Evolutionary conservation across 2,888 invertebrate species (phyloP).

Genomic region (Cordilura impudica): DNA sequence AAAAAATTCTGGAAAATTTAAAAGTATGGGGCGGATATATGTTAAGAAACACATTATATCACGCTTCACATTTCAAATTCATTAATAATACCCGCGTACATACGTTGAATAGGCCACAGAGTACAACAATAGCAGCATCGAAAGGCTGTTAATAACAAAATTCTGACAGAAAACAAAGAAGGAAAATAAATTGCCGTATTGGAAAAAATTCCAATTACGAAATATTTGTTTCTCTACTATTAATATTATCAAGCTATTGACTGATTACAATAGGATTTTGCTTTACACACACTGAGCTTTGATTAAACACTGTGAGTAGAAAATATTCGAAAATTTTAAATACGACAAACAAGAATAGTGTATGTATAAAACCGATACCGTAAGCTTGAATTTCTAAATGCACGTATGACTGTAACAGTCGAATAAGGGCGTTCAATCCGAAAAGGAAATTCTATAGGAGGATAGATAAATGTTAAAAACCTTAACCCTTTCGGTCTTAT

Average conservation of each 20-base stretch:
- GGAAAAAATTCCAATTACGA: constrained; percentile 39
- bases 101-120: neutral
- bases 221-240: neutral
- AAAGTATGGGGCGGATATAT: neutral
- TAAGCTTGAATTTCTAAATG: too few relatives aligned
- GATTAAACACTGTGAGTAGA: too few relatives aligned
- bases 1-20: neutral
- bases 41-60: constrained; percentile 24
- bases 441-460: too few relatives aligned
- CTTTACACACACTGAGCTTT: neutral
- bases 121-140: too few relatives aligned
- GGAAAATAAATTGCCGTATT: constrained; percentile 27
- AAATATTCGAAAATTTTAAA: too few relatives aligned
- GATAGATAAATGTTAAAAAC: too few relatives aligned
- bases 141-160: constrained; percentile 17
- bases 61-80: constrained; percentile 33
- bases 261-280: constrained; percentile 33
- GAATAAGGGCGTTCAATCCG: too few relatives aligned
- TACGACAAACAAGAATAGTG: too few relatives aligned
- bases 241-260: constrained; percentile 8
- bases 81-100: constrained; percentile 31
- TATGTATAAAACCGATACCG: too few relatives aligned
- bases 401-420: too few relatives aligned
- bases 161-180: neutral
- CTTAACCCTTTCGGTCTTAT: too few relatives aligned